Evolutionary conservation across 2,888 invertebrate species (phyloP), one percentile per base, ranked within the genome.

Genomic region (Lomographa bimaculata): DNA sequence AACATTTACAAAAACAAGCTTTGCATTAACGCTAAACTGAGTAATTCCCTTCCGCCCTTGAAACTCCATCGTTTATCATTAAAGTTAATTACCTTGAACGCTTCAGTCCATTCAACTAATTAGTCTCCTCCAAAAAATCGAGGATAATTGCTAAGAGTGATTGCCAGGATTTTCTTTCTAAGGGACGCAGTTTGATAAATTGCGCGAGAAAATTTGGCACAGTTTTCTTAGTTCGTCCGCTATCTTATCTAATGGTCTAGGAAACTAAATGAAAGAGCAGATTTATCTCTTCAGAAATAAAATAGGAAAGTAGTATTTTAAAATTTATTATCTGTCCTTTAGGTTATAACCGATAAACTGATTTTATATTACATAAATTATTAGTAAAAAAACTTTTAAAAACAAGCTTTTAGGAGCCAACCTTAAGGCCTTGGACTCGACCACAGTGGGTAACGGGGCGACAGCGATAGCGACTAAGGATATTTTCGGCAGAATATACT

Each of bases 101-200:
- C 70, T 68, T 71, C 73, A 71, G 77, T 76, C 79, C 82, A 82
- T 81, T 77, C 72, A 55, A 70, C 74, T 83, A 84, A 84, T 85
- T 81, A 84, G 79, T 69, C 69, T 67, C 60, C 65, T 72, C 71
- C 70, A 75, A 80, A 76, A 83, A 83, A 81, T 79, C 65, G 72
- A 67, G 76, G 79, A 81, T 81, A 79, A 83, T 81, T 82, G 79
- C 63, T 59, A 66, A 75, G 79, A 83, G 72, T 70, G 79, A 84
- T 84, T 77, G 77, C 82, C 60, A 64, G 72, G 82, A 83, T 82
- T 82, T 75, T 67, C 72, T 71, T 71, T 60, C 65, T 64, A 71
- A 67, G 71, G 74, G 73, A 71, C 69, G 71, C 67, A 64, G 28
- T 46, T 64, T 80, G 81, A 84, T 80, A 80, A 84, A 85, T 50